A percentile compares a stretch with the other conserved stretches of the same genome.
Evolutionary conservation across 2,113 vertebrate species (phyloP).

Genomic region (Clarias batrachus): DNA sequence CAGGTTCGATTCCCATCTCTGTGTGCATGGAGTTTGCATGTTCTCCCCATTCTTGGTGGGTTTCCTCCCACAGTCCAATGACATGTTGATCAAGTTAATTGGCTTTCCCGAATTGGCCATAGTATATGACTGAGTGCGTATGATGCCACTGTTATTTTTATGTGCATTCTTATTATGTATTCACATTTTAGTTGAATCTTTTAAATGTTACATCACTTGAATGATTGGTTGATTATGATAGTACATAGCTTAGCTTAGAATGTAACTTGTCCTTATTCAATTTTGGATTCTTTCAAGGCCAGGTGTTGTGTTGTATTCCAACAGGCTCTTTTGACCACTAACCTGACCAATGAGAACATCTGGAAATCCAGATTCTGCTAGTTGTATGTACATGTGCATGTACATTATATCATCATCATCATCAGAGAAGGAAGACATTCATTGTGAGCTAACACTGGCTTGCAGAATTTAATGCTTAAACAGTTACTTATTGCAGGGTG

Average conservation of each 20-base stretch:
- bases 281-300: background rate
- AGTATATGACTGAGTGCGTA: too few relatives aligned
- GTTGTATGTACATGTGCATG: background rate
- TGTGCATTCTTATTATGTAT: too few relatives aligned
- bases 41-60: too few relatives aligned
- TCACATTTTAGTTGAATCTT: background rate
- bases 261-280: background rate
- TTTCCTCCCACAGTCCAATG: too few relatives aligned
- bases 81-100: too few relatives aligned
- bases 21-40: too few relatives aligned
- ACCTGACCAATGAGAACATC: background rate
- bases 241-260: too few relatives aligned
- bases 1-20: too few relatives aligned
- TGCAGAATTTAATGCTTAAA: background rate
- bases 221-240: too few relatives aligned
- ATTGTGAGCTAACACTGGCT: background rate
- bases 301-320: background rate
- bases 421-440: background rate
- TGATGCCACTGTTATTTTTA: too few relatives aligned
- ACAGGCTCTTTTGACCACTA: background rate
- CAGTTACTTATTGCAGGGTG: background rate
- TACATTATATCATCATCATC: background rate
- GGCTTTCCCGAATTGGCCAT: too few relatives aligned
- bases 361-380: background rate
- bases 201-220: background rate